These are phyloP conservation scores for Eclectus roratus DNA, from an alignment of 2,113 vertebrate species.

Conservation along the genomic window DNA sequence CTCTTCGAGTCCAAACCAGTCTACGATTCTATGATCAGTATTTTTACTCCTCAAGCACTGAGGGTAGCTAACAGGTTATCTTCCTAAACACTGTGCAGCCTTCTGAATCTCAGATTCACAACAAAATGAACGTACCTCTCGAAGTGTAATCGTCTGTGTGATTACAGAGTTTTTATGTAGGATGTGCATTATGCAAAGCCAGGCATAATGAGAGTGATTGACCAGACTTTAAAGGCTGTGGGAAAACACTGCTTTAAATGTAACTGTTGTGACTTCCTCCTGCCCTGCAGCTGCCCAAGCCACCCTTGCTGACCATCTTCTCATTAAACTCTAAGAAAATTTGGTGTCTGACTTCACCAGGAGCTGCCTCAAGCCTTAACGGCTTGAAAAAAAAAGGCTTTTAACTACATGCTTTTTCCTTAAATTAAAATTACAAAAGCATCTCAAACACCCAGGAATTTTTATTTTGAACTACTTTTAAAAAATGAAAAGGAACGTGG, in stretches of 20 bases:
- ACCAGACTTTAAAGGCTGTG: neutral
- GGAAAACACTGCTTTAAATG: neutral
- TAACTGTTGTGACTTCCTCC: neutral
- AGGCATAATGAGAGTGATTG: neutral
- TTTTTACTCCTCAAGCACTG: neutral
- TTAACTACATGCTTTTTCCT: neutral
- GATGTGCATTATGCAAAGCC: neutral
- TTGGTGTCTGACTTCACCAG: neutral
- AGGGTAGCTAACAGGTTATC: neutral
- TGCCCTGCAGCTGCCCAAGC: neutral
- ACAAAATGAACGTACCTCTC: neutral
- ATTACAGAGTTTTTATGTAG: accelerated
- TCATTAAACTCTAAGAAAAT: neutral
- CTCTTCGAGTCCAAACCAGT: neutral
- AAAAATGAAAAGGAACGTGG: neutral
- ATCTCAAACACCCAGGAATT: neutral
- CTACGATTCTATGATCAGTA: neutral
- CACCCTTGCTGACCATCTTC: neutral
- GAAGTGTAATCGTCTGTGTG: neutral
- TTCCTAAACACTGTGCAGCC: neutral
- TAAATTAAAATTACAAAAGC: neutral
- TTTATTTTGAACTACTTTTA: neutral
- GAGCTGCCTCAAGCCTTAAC: neutral
- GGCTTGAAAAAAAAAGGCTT: neutral
- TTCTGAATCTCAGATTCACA: neutral